A percentile compares a stretch with the other conserved stretches of the same genome.
Evolutionary conservation across 2,797 vertebrate genomes (phyloP).

Genomic region (Merluccius polli): DNA sequence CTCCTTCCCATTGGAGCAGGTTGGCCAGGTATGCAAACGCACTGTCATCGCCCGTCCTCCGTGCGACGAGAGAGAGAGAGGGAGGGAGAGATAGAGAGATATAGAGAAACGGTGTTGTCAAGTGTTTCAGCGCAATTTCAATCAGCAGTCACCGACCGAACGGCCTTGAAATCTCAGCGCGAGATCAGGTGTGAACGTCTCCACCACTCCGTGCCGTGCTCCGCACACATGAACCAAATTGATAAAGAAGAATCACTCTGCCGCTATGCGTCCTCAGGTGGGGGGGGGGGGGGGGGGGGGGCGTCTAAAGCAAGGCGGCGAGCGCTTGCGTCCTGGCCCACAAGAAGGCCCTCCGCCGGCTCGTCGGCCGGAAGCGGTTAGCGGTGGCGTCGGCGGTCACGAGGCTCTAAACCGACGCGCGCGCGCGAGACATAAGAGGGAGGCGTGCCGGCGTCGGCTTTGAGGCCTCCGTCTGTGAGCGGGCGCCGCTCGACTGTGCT

Average conservation of each 20-base stretch:
- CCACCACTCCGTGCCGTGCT: neutral
- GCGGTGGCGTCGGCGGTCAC: neutral
- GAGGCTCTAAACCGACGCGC: neutral
- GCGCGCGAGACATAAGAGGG: neutral
- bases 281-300: no score
- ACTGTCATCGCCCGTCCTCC: slow-evolving; percentile 35
- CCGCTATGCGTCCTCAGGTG: neutral
- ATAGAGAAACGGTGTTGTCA: neutral
- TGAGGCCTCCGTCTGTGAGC: neutral
- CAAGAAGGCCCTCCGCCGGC: neutral
- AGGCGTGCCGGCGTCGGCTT: neutral
- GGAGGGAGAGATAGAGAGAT: neutral
- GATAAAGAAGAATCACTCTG: neutral
- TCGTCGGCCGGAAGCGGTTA: neutral
- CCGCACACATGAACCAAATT: neutral
- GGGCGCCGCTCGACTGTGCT: neutral
- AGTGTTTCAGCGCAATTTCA: neutral
- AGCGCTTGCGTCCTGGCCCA: neutral
- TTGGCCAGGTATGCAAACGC: slow-evolving; percentile 45
- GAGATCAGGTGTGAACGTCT: neutral
- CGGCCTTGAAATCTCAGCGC: neutral
- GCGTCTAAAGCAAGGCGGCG: neutral
- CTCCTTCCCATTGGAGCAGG: slow-evolving; percentile 57
- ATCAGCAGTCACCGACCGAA: neutral
- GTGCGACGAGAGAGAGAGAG: slow-evolving; percentile 14